Evolutionary conservation across 2,113 vertebrate species (phyloP).

Genomic region (Anoura caudifer): DNA sequence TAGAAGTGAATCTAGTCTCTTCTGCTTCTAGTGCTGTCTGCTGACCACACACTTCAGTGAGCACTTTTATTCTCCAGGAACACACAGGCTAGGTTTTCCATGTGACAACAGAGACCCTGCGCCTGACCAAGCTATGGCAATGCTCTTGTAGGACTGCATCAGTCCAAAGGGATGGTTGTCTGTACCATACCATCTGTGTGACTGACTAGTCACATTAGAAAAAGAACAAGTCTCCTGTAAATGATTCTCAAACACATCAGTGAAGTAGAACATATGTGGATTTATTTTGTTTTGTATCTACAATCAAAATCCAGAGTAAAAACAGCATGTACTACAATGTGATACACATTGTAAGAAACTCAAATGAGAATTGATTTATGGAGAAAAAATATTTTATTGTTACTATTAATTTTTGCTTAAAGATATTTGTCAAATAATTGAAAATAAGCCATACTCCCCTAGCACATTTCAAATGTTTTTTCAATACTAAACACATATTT

Average conservation of each 20-base stretch:
- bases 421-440: not conserved
- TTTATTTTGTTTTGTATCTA: not conserved
- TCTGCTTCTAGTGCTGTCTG: not conserved
- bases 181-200: not conserved
- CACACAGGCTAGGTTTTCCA: not conserved
- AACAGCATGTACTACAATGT: not conserved
- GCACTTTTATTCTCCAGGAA: not conserved
- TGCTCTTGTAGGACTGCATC: rapidly evolving
- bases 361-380: not conserved
- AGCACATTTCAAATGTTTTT: not conserved
- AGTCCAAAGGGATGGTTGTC: not conserved
- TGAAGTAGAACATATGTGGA: not conserved
- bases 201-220: not conserved
- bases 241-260: not conserved
- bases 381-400: not conserved
- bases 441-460: not conserved
- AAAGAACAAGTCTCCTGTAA: not conserved
- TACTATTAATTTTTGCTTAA: not conserved
- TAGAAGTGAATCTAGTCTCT: not conserved
- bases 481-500: not conserved
- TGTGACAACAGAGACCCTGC: not conserved
- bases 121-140: not conserved
- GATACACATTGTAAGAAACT: not conserved
- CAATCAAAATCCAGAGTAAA: not conserved
- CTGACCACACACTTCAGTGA: not conserved